Percentiles rank a stretch among this genome's conserved stretches.
Evolutionary conservation across 2,113 vertebrate genomes (phyloP).

Genomic region (Trogon surrucura): DNA sequence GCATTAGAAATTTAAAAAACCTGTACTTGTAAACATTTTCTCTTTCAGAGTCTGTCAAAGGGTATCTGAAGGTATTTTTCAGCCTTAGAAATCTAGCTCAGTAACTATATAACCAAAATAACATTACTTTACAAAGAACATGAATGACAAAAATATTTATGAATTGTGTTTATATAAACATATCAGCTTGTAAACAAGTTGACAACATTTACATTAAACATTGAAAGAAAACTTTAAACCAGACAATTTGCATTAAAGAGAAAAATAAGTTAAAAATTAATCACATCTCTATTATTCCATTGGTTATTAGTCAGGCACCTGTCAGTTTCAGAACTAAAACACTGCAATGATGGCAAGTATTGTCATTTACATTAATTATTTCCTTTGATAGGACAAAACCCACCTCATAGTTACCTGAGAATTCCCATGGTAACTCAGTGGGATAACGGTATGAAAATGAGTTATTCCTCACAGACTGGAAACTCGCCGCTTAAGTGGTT

Average conservation of each 20-base stretch:
- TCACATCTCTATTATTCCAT: background rate
- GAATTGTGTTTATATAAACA: slow-evolving; percentile 51
- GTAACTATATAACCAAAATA: background rate
- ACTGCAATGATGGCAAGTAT: background rate
- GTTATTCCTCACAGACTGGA: background rate
- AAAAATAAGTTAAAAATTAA: slow-evolving; percentile 23
- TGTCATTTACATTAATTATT: background rate
- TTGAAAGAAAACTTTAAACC: background rate
- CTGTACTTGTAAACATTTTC: background rate
- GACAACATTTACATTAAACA: slow-evolving; percentile 10
- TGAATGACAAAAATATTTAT: slow-evolving; percentile 9
- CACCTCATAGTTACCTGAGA: background rate
- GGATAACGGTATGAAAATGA: background rate
- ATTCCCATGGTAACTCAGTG: background rate
- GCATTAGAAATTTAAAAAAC: background rate
- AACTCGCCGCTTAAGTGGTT: background rate
- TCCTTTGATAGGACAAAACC: background rate
- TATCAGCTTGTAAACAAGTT: slow-evolving; percentile 26
- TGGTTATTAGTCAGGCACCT: slow-evolving; percentile 8
- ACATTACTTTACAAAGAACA: background rate
- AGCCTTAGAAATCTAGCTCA: background rate
- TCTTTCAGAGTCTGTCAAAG: background rate
- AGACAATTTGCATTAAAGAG: background rate
- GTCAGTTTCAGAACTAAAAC: background rate
- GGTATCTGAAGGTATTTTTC: background rate